A percentile compares a stretch with the other conserved stretches of the same genome.
These are phyloP conservation scores for Aptenodytes forsteri DNA, from an alignment of 2,113 vertebrate genomes.

Conservation along the genomic window DNA sequence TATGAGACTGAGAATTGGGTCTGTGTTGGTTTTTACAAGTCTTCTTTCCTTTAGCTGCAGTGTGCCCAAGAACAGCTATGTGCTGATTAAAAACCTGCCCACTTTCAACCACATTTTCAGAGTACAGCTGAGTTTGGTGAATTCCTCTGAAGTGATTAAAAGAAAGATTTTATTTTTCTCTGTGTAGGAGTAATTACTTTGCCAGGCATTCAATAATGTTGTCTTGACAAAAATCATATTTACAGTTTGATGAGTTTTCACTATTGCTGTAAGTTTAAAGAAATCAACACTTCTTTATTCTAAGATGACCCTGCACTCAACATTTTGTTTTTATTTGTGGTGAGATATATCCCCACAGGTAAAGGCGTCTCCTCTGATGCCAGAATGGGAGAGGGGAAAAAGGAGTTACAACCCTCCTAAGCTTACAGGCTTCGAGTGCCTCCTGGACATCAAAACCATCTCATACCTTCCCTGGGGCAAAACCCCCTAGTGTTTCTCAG, in stretches of 20 bases:
- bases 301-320: neutral
- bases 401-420: neutral
- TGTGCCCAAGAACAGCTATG: neutral
- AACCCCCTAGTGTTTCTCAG: neutral
- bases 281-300: neutral
- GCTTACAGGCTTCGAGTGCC: neutral
- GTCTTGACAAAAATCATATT: conserved; percentile 16
- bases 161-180: conserved; percentile 39
- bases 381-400: neutral
- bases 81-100: neutral
- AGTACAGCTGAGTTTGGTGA: neutral
- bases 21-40: neutral
- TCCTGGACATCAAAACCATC: neutral
- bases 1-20: neutral
- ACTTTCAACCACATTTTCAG: neutral
- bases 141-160: conserved; percentile 14
- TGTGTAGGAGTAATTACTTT: conserved; percentile 48
- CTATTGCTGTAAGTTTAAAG: neutral
- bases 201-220: conserved; percentile 21
- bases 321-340: neutral
- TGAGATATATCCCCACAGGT: neutral
- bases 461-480: neutral
- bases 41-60: neutral
- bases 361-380: neutral
- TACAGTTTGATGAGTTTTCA: conserved; percentile 15